Evolutionary conservation across 37 sponge, comb jelly and placozoan genomes (phyloP), one percentile per base, ranked within the genome.

Genomic region (Petrosia ficiformis): DNA sequence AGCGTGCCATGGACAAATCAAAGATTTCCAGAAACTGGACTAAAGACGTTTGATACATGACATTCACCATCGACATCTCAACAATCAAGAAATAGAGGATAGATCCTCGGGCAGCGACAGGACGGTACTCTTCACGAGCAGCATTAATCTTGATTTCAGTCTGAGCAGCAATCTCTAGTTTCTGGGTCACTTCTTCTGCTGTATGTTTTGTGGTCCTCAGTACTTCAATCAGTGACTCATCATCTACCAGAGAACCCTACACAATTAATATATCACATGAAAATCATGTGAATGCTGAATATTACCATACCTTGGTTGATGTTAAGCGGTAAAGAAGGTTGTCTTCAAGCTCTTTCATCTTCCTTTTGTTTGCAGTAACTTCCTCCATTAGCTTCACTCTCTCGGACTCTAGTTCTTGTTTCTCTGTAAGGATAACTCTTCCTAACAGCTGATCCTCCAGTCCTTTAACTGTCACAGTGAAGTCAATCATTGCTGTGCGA

Each of bases 311-410:
- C 70, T 96, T 86, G 38, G 96, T 99, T 36, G 86, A 88, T 61
- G 99, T 96, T 28, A 99, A 87, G 3, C 94, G 81, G 74, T 90
- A 96, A 31, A 99, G 87, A 14, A 99, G 81, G 74, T 83, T 99
- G 80, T 99, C 99, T 68, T 99, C 99, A 74, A 99, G 74, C 54
- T 99, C 99, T 78, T 99, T 90, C 94, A 99, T 99, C 81, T 99
- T 93, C 65, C 77, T 74, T 77, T 96, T 95, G 69, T 96, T 94
- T 4, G 87, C 86, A 0, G 99, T 90, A 59, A 99, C 94, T 54
- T 99, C 97, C 82, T 93, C 90, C 80, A 99, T 82, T 80, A 99
- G 85, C 65, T 90, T 88, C 37, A 86, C 84, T 35, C 94, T 85
- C 79, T 99, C 96, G 4, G 78, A 43, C 73, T 99, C 99, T 63